Evolutionary conservation across 2,113 vertebrate species (phyloP).

Genomic region (Scortum barcoo): DNA sequence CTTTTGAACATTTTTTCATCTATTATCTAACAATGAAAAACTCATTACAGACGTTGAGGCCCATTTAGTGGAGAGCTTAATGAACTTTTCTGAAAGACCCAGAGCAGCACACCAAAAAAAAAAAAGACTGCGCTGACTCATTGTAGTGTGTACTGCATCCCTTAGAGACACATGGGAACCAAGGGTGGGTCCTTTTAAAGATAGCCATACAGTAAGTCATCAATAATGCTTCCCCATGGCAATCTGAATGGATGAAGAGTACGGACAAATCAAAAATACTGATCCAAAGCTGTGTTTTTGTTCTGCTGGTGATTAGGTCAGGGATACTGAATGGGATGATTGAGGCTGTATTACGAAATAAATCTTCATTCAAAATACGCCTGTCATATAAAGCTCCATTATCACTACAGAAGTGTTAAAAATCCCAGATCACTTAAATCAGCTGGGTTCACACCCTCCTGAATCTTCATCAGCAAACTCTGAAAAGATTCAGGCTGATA

Average conservation of each 20-base stretch:
- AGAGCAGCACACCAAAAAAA: slow-evolving; percentile 19
- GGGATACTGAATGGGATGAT: background rate
- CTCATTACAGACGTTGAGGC: slow-evolving; percentile 54
- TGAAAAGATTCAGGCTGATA: background rate
- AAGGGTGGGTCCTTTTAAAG: slow-evolving; percentile 19
- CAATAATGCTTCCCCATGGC: background rate
- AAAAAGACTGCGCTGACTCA: background rate
- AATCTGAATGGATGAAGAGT: background rate
- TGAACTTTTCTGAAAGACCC: slow-evolving; percentile 33
- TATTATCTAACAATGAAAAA: slow-evolving; percentile 62
- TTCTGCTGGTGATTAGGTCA: background rate
- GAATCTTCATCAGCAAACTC: slow-evolving; percentile 14
- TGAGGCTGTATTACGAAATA: background rate
- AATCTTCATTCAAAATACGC: background rate
- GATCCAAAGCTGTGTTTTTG: background rate
- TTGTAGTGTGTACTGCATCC: background rate
- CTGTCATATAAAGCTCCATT: background rate
- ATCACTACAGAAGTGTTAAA: background rate
- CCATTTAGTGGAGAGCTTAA: slow-evolving; percentile 51
- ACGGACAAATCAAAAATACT: background rate
- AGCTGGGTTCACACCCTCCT: slow-evolving; percentile 14
- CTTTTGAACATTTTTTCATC: slow-evolving; percentile 46
- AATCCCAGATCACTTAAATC: slow-evolving; percentile 9
- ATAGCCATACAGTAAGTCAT: background rate
- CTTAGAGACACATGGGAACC: slow-evolving; percentile 12